phyloP scores from a whole-genome alignment of 1,140 invertebrate genomes.

The Pteromalus puparum region DNA sequence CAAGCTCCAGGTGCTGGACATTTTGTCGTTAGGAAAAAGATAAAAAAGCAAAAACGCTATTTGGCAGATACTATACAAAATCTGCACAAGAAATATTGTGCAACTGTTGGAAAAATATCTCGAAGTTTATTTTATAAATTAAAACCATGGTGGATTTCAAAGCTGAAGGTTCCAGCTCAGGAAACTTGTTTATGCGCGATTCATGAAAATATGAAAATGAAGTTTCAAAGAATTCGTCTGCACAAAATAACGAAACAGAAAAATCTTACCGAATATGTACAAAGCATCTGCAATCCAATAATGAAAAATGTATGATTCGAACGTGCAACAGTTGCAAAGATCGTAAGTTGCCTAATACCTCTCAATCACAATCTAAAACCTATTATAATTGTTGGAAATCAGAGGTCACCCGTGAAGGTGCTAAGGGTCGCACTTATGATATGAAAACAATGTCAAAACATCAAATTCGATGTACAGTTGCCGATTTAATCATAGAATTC shows the following conservation, averaged over 20 bases:
- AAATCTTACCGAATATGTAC: slow-evolving; percentile 51
- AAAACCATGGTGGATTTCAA: slow-evolving; percentile 44
- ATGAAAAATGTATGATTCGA: slow-evolving; percentile 51
- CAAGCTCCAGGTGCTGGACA: slow-evolving; percentile 57
- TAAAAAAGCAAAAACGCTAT: slow-evolving; percentile 56
- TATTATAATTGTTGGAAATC: slow-evolving; percentile 31
- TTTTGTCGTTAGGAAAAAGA: slow-evolving; percentile 57
- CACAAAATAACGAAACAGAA: slow-evolving; percentile 46
- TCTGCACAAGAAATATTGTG: slow-evolving; percentile 56
- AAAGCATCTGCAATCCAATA: slow-evolving; percentile 48
- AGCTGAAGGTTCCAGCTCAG: slow-evolving; percentile 27
- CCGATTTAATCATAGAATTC: slow-evolving; percentile 36
- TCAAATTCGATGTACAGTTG: slow-evolving; percentile 36
- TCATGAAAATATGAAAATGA: slow-evolving; percentile 34
- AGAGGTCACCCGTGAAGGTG: slow-evolving; percentile 16
- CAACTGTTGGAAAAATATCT: slow-evolving; percentile 50
- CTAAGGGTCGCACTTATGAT: slow-evolving; percentile 38
- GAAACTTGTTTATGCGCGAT: slow-evolving; percentile 47
- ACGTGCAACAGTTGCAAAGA: too few species aligned
- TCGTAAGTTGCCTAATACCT: slow-evolving; percentile 14
- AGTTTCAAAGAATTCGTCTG: slow-evolving; percentile 29
- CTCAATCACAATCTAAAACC: slow-evolving; percentile 21
- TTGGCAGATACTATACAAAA: slow-evolving; percentile 56
- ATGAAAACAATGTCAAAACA: slow-evolving; percentile 39
- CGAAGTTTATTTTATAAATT: slow-evolving; percentile 50